Conservation (phyloP, 2,797 vertebrate species). For the Gastrophryne carolinensis region DNA sequence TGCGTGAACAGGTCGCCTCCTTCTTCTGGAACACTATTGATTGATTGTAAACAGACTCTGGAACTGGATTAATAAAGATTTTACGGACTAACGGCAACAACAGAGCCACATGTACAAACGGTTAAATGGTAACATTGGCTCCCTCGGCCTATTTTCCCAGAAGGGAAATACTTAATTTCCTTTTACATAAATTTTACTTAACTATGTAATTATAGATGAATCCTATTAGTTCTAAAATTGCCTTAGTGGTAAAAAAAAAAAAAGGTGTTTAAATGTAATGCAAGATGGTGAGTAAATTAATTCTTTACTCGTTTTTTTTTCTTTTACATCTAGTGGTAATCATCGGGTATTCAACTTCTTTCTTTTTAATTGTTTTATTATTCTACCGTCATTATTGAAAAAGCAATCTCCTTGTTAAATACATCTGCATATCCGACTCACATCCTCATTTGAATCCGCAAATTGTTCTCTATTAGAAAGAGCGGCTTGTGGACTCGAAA, state of each 20-base stretch:
- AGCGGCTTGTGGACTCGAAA: not conserved
- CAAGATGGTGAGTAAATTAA: constrained; percentile 22
- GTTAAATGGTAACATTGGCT: constrained; percentile 59
- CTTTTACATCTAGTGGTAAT: constrained; percentile 42
- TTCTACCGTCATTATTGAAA: constrained; percentile 44
- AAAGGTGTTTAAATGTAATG: constrained; percentile 61
- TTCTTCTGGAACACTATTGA: no score
- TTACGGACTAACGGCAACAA: not conserved
- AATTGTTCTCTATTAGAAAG: constrained; percentile 28
- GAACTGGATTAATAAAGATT: not conserved
- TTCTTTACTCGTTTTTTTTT: constrained; percentile 46
- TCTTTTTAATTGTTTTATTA: constrained; percentile 45
- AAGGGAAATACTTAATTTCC: constrained; percentile 70
- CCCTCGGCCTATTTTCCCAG: constrained; percentile 67
- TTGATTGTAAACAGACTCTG: no score
- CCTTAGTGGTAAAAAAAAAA: constrained; percentile 69
- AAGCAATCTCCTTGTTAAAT: constrained; percentile 37
- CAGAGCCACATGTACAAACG: constrained; percentile 58
- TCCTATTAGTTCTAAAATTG: constrained; percentile 66
- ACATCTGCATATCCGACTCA: constrained; percentile 19
- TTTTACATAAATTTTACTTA: constrained; percentile 78
- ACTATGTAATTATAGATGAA: constrained; percentile 73
- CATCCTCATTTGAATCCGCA: constrained; percentile 30
- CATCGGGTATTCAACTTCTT: constrained; percentile 30
- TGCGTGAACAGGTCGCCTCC: no score